Base-by-base conservation (phyloP, 1,140 invertebrate species). In the Drosophila funebris region DNA sequence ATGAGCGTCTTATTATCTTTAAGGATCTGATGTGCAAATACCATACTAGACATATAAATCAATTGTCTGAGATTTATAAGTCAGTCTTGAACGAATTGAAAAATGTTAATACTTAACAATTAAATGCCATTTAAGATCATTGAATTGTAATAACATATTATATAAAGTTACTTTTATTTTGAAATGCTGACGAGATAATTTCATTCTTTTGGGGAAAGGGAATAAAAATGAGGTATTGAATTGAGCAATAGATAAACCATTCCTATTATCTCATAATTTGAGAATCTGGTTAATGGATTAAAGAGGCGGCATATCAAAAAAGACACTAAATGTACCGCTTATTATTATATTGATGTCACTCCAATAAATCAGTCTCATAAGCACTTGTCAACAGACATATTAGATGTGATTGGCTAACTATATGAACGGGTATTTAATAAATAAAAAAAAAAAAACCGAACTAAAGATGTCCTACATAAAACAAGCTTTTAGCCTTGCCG, bases 401-500 rank as follows among this genome's bases (percentile, higher is more conserved):
- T 13, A 24, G 13, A 29, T 16, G 14, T 18, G 16, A 60, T 46
- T 60, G 27, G 27, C 29, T 22, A 46, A 46, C 37, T 43, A 39
- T 31, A 18, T 18, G 36, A 52, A 8, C 37, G 6, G 22, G 9
- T n/a, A 48, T 39, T 52, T 6, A 27, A 62, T 44, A 50, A 53
- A 43, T 46, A 61, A 54, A 50, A 44, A 46, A 52, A 48, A 81
- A 53, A 50, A 79, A 57, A 78, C 9, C 73, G 61, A 75, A 68
- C 48, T 72, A 63, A 62, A 71, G 50, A 63, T 76, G 82, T 85
- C 77, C 82, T 85, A 87, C 82, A 78, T 71, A 75, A 75, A 78
- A 87, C 82, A 69, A 77, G 74, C 70, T 67, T 8, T 18, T 87
- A 77, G 82, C 82, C 82, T 87, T 87, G 82, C 60, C 58, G 73